Base-by-base conservation (phyloP, 1,140 invertebrate species). In the Orussus abietinus region DNA sequence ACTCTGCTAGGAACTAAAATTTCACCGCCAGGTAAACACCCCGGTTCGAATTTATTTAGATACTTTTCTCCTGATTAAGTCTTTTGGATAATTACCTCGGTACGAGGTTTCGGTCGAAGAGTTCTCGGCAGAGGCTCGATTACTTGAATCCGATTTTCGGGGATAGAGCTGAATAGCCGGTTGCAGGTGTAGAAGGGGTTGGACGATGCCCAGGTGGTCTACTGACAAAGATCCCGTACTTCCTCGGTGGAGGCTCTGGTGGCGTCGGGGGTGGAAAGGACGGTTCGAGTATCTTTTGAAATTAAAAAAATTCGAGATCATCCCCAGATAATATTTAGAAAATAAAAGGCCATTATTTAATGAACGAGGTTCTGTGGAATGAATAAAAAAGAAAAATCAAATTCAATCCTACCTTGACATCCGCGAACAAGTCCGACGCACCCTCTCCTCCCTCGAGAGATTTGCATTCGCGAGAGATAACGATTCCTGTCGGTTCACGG, bases 121-220 rank as follows among this genome's bases (percentile, higher is more conserved):
- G 31, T 30, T 47, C 40, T 63, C 59, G 4, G 51, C 56, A 1
- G 54, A 61, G 0, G 51, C 53, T 17, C 18, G 37, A 17, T 55
- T 60, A 57, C 49, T 67, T 63, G 58, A 64, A 49, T 60, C 57
- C 54, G 51, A 64, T 41, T 50, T 59, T 62, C 20, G 49, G 10
- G 5, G 42, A 1, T 15, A 36, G 5, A 30, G 32, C 30, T 15
- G 53, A 19, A n/a, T n/a, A n/a, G n/a, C n/a, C n/a, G 40, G 39
- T 1, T 35, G 49, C 11, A 18, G 12, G 34, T 15, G 37, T n/a
- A 37, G 30, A 29, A 28, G 43, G 19, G 15, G 47, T 5, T 29
- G 42, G 38, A 25, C 56, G 53, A 26, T 52, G 49, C 10, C 51
- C 55, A 45, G 53, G 48, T 40, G 60, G 59, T 50, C 62, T 46